A percentile compares a stretch with the other conserved stretches of the same genome.
Evolutionary conservation across 2,797 vertebrate species (phyloP).

Genomic region (Pelochelys cantorii): DNA sequence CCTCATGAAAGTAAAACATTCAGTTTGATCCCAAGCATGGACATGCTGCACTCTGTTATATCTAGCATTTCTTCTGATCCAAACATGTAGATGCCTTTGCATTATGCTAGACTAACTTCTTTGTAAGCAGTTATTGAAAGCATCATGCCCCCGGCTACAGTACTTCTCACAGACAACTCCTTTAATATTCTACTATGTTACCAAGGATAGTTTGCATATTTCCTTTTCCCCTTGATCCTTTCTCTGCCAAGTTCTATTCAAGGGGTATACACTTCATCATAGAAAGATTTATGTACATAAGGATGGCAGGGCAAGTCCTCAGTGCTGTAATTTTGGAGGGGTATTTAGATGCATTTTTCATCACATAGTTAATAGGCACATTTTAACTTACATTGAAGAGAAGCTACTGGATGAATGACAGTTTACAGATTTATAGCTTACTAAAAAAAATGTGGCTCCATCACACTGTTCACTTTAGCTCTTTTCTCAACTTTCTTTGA

Average conservation of each 20-base stretch:
- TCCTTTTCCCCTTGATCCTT: slow-evolving; percentile 23
- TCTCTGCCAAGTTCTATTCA: slow-evolving; percentile 57
- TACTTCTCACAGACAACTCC: not conserved
- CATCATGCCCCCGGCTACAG: not conserved
- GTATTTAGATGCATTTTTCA: not conserved
- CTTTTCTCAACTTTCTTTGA: slow-evolving; percentile 17
- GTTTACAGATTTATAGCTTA: not conserved
- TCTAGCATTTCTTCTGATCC: slow-evolving; percentile 24
- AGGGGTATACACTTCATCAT: slow-evolving; percentile 6
- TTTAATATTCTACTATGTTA: not conserved
- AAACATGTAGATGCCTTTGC: slow-evolving; percentile 14
- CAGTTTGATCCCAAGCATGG: not conserved
- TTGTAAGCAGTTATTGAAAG: not conserved
- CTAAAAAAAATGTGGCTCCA: accelerated
- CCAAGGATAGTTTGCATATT: slow-evolving; percentile 22
- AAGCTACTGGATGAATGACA: not conserved
- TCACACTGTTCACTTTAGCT: not conserved
- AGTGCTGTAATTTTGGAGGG: not conserved
- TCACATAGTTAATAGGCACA: not conserved
- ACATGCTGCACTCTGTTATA: not conserved
- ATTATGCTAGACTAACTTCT: slow-evolving; percentile 38
- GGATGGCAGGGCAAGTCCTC: not conserved
- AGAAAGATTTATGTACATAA: slow-evolving; percentile 37
- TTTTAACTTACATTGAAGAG: not conserved
- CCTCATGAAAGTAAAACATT: not conserved